Conservation (phyloP, 2,797 vertebrate genomes). For the Peromyscus aztecus region DNA sequence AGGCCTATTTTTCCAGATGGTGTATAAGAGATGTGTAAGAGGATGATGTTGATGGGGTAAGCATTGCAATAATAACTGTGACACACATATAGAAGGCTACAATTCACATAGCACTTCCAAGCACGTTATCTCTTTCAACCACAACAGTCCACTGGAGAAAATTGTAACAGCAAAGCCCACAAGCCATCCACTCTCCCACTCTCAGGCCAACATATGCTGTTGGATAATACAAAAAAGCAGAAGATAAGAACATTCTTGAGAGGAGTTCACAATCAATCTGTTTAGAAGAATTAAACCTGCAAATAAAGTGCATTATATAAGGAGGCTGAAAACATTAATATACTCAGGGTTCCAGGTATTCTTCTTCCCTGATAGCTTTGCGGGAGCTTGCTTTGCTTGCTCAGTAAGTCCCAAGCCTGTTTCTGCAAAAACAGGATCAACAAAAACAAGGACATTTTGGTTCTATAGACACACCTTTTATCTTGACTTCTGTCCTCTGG, state of each 20-base stretch:
- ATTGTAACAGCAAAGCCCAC: neutral
- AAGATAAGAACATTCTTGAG: conserved; percentile 28
- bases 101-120: neutral
- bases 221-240: neutral
- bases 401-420: neutral
- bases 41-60: neutral
- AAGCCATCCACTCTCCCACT: neutral
- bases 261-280: conserved; percentile 43
- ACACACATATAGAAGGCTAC: neutral
- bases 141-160: neutral
- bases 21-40: neutral
- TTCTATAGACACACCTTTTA: neutral
- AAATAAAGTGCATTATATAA: neutral
- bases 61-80: neutral
- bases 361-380: neutral
- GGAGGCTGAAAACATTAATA: neutral
- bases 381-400: neutral
- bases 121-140: conserved; percentile 32
- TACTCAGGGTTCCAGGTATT: neutral
- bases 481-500: neutral
- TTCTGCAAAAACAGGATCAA: neutral
- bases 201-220: neutral
- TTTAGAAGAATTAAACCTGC: conserved; percentile 46
- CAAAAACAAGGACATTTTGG: neutral
- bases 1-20: neutral